Base-by-base conservation (phyloP, 2,888 invertebrate species). In the Pilophorus perplexus region DNA sequence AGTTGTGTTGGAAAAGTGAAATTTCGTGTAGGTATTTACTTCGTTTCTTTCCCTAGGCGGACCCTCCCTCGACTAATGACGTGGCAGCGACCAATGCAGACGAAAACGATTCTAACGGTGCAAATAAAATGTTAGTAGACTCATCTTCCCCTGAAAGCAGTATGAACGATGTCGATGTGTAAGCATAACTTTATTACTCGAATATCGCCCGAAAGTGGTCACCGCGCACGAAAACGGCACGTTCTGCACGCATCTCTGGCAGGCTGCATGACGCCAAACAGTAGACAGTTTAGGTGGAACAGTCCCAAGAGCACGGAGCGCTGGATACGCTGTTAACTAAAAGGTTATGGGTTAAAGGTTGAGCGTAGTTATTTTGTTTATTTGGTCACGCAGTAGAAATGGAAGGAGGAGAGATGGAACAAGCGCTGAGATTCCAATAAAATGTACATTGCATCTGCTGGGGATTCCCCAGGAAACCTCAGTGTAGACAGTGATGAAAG, bases 51-150 rank as follows among this genome's bases (percentile, higher is more conserved):
- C 44, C 25, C 33, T 40, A 64, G 46, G 25, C 55, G 1, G 57
- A 66, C 2, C n/a, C 44, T 10, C 22, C 57, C 8, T 10, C 52
- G 2, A 18, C 48, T 5, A 46, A 66, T 37, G 60, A 57, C n/a
- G 28, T 40, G 18, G 2, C 44, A 12, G 44, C 55, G 2, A 20
- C 48, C 46, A 59, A 28, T 38, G 33, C 44, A 14, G 66, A 68
- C 64, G 69, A 69, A 20, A 33, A 44, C 20, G 69, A 70, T 23
- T 33, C 66, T 10, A 66, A 68, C 40, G 67, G 64, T 28, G 57
- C 66, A 27, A 77, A 71, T 67, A 80, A 79, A 71, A 81, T 81
- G 80, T 77, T 80, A 64, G 79, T 82, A 14, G 84, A 84, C 72
- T 82, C 78, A 44, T 80, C 80, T 16, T 68, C 70, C 22, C 70